phyloP scores from a whole-genome alignment of 2,113 vertebrate genomes.

The Pao palembangensis region DNA sequence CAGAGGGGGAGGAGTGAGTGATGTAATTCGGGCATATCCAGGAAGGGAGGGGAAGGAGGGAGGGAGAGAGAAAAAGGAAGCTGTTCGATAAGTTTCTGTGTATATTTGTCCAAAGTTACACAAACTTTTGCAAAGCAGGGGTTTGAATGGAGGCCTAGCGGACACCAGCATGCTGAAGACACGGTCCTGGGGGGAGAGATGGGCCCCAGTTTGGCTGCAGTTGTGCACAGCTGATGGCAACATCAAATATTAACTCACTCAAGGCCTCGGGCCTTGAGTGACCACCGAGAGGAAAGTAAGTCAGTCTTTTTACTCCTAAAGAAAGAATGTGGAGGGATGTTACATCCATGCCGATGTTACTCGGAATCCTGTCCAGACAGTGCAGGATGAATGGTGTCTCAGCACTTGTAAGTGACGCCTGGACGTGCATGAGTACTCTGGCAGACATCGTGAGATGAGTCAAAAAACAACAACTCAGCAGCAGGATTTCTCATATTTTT shows the following conservation, averaged over 20 bases:
- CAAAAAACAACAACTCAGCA: background rate
- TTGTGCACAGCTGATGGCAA: conserved; percentile 62
- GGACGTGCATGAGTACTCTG: conserved; percentile 23
- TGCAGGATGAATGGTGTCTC: conserved; percentile 24
- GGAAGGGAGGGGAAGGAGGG: conserved; percentile 68
- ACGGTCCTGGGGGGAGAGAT: conserved; percentile 28
- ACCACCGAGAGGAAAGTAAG: conserved; percentile 61
- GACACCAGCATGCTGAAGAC: conserved; percentile 25
- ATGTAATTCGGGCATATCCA: conserved; percentile 53
- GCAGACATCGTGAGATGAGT: too few relatives aligned
- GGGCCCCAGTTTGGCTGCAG: conserved; percentile 40
- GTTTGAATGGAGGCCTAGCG: conserved; percentile 6
- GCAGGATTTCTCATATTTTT: too few relatives aligned
- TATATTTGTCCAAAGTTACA: conserved; percentile 56
- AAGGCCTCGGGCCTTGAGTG: conserved; percentile 71
- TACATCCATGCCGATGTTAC: background rate
- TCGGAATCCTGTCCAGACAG: conserved; percentile 18
- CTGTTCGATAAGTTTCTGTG: conserved; percentile 57
- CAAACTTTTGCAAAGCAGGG: conserved; percentile 38
- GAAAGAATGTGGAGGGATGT: background rate
- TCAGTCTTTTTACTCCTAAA: conserved; percentile 15
- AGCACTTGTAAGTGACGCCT: conserved; percentile 23
- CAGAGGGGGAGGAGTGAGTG: conserved; percentile 60
- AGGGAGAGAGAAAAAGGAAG: conserved; percentile 72
- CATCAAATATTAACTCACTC: conserved; percentile 66